These are phyloP conservation scores for Siphlonurus alternatus DNA, from an alignment of 2,888 invertebrate species.

Conservation along the genomic window DNA sequence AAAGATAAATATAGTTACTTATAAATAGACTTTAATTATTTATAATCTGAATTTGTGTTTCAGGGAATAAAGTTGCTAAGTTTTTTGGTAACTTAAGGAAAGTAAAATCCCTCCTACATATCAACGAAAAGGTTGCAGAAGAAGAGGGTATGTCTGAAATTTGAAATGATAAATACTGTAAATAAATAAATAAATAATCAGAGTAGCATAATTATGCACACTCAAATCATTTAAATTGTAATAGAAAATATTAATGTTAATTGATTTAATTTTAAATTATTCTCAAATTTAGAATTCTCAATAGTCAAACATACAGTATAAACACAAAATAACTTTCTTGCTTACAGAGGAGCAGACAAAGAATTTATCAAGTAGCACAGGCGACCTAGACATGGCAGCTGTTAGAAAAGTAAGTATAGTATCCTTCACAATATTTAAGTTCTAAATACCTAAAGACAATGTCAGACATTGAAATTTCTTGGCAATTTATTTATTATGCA, in stretches of 20 bases:
- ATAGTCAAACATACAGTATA: no score
- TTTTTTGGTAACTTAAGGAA: constrained; percentile 2
- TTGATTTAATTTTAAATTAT: background rate
- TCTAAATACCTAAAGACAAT: background rate
- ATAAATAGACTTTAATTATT: no score
- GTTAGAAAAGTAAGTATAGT: background rate
- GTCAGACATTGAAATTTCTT: background rate
- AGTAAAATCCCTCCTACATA: background rate
- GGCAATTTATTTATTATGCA: background rate
- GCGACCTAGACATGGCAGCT: background rate
- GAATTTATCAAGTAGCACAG: background rate
- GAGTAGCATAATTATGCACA: no score
- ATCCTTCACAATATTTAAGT: background rate
- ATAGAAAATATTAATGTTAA: background rate
- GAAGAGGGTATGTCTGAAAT: background rate
- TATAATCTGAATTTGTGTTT: no score
- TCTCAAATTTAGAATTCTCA: no score
- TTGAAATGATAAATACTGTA: no score
- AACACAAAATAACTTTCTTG: no score
- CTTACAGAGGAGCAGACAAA: background rate
- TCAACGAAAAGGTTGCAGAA: background rate
- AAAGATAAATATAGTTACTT: no score
- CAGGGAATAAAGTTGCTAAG: background rate
- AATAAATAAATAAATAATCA: no score
- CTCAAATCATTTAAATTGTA: no score